These are phyloP conservation scores for Anser brachyrhynchus DNA, from an alignment of 2,113 vertebrate genomes.

Conservation along the genomic window DNA sequence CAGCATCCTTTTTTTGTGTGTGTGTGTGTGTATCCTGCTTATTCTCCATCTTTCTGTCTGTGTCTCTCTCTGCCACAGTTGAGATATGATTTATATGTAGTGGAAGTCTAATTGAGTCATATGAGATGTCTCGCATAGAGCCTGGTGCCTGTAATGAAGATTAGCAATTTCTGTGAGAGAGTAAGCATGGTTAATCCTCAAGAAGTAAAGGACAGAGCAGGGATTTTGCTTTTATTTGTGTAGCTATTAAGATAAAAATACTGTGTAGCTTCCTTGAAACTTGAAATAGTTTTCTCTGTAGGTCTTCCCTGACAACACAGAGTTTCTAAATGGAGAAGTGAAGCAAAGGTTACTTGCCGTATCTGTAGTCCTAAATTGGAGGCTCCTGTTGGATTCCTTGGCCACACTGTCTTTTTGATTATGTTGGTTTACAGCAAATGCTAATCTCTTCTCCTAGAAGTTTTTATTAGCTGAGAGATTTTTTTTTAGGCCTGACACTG, in stretches of 20 bases:
- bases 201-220: accelerated
- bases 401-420: background rate
- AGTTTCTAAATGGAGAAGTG: background rate
- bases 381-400: background rate
- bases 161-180: background rate
- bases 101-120: background rate
- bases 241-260: background rate
- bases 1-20: background rate
- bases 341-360: background rate
- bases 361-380: background rate
- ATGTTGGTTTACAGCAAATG: conserved; percentile 9
- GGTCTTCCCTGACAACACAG: background rate
- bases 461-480: background rate
- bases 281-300: background rate
- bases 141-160: background rate
- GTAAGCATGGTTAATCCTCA: background rate
- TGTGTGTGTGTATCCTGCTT: no score
- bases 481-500: background rate
- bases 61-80: background rate
- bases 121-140: background rate
- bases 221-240: background rate
- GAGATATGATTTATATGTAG: background rate
- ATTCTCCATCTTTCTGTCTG: background rate
- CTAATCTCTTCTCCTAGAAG: background rate
- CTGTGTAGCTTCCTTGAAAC: background rate